phyloP scores from a whole-genome alignment of 2,888 invertebrate genomes.

The Brachycybe producta region DNA sequence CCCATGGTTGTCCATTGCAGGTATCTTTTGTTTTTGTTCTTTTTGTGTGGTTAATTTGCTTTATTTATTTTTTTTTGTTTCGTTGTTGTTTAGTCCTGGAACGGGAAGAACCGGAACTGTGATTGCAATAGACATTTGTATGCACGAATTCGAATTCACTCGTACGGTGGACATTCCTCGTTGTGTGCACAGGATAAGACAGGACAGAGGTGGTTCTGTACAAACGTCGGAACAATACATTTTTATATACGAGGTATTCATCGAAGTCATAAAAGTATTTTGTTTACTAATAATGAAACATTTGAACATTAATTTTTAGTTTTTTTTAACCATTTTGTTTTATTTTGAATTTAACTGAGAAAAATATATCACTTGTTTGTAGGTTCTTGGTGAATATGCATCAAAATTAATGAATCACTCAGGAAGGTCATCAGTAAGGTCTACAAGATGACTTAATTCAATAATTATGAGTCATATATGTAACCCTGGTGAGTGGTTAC shows the following conservation, averaged over 20 bases:
- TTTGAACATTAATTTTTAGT: not conserved
- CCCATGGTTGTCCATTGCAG: constrained; percentile 69
- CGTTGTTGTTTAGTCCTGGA: constrained; percentile 47
- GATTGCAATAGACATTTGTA: constrained; percentile 71
- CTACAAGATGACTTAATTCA: constrained; percentile 9
- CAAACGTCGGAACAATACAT: constrained; percentile 84
- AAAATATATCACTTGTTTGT: not conserved
- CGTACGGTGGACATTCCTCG: constrained; percentile 72
- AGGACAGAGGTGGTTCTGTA: constrained; percentile 77
- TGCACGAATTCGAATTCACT: constrained; percentile 70
- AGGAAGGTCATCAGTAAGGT: constrained; percentile 19
- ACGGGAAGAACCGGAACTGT: constrained; percentile 80
- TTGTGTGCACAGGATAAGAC: constrained; percentile 65
- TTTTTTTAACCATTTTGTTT: not conserved
- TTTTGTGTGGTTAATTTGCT: not conserved
- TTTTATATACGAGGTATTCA: constrained; percentile 71
- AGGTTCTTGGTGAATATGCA: constrained; percentile 22
- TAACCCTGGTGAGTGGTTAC: too few species aligned
- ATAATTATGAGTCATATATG: too few species aligned
- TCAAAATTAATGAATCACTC: constrained; percentile 19
- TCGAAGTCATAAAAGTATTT: not conserved
- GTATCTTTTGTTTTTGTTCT: constrained; percentile 18
- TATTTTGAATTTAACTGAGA: not conserved
- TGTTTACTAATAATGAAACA: too few species aligned
- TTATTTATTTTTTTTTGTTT: not conserved